Conservation (phyloP, 1,140 invertebrate species). For the Pinna nobilis region DNA sequence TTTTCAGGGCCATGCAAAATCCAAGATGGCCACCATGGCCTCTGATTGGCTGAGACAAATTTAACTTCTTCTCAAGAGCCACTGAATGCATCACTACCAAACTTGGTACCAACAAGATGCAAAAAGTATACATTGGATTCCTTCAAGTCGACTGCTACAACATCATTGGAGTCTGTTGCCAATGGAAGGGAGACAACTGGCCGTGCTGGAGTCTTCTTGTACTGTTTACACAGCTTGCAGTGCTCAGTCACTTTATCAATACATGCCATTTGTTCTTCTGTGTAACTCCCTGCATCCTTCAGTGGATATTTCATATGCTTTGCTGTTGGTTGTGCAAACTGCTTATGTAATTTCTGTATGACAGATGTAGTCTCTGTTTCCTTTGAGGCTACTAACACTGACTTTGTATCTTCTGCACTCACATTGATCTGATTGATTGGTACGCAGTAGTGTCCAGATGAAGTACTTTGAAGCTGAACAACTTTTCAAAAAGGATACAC, state of each 20-base stretch:
- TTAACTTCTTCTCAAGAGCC: too few relatives aligned
- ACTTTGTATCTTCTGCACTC: background rate
- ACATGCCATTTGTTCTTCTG: background rate
- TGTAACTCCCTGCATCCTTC: conserved; percentile 4
- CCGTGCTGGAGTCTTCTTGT: conserved; percentile 33
- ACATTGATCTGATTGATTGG: conserved; percentile 20
- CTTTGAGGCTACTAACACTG: conserved; percentile 5
- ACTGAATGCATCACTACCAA: too few relatives aligned
- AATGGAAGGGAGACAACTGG: conserved; percentile 25
- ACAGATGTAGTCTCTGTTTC: background rate
- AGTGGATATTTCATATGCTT: conserved; percentile 11
- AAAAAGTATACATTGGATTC: conserved; percentile 23
- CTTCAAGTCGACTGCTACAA: conserved; percentile 40
- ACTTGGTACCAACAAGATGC: conserved; percentile 35
- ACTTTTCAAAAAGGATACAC: conserved; percentile 25
- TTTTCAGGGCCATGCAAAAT: too few relatives aligned
- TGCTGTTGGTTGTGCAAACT: conserved; percentile 26
- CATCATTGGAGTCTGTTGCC: conserved; percentile 37
- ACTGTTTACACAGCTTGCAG: conserved; percentile 44
- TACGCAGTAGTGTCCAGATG: conserved; percentile 32
- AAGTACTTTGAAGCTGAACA: conserved; percentile 25
- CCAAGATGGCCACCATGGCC: too few relatives aligned
- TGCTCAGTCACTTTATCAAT: conserved; percentile 22
- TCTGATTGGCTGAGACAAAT: too few relatives aligned
- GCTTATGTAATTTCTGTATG: conserved; percentile 18